Evolutionary conservation across 53 echinoderm and acorn worm species (phyloP).

Genomic region (Echinometra lucunter): DNA sequence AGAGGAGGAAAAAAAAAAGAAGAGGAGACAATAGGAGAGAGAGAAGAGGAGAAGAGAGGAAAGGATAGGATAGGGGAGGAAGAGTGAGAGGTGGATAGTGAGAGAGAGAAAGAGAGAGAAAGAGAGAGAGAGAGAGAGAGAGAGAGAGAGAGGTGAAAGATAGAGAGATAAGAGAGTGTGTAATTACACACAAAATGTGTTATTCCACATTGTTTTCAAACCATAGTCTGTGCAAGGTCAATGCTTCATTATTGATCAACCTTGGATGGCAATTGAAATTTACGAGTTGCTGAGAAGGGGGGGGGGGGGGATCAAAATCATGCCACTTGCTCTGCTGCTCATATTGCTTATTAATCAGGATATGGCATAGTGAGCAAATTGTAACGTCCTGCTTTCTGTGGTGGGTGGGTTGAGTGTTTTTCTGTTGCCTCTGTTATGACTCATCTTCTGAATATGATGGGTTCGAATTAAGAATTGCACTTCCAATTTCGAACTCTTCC

Average conservation of each 20-base stretch:
- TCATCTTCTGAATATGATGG: neutral
- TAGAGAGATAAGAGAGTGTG: neutral
- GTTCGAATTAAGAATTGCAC: neutral
- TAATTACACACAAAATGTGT: constrained; percentile 7
- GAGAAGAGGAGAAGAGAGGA: too few relatives aligned
- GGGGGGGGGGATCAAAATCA: too few relatives aligned
- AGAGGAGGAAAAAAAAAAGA: too few relatives aligned
- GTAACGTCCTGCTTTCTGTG: neutral
- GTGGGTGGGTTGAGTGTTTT: neutral
- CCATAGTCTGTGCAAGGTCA: neutral
- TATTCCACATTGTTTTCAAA: neutral
- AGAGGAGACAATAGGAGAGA: neutral
- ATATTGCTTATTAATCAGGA: constrained; percentile 33
- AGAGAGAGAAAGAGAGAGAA: neutral
- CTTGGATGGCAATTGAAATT: constrained; percentile 28
- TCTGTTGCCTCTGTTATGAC: neutral
- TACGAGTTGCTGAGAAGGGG: neutral
- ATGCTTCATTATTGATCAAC: constrained; percentile 12
- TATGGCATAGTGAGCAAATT: constrained; percentile 28
- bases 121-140: neutral
- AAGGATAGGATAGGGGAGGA: too few relatives aligned
- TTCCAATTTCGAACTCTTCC: neutral
- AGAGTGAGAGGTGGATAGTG: neutral
- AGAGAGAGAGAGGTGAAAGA: too few relatives aligned
- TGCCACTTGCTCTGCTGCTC: neutral